A percentile compares a stretch with the other conserved stretches of the same genome.
phyloP scores from a whole-genome alignment of 2,888 invertebrate genomes.

The Microctonus aethiopoides region DNA sequence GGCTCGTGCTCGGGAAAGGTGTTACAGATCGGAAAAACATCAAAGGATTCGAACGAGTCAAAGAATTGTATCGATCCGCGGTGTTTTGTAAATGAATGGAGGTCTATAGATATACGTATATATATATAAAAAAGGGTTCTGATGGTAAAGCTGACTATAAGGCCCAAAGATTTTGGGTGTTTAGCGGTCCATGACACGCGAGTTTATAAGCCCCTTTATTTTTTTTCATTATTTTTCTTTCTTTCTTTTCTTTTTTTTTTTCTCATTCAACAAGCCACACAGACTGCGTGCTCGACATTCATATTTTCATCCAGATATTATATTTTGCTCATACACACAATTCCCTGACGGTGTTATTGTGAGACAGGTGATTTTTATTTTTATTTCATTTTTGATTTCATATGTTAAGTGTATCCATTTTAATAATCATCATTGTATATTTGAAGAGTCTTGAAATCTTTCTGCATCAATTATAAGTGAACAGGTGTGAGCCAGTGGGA shows the following conservation, averaged over 20 bases:
- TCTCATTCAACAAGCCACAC: neutral
- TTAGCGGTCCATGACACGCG: conserved; percentile 33
- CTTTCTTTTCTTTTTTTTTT: neutral
- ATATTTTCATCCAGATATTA: conserved; percentile 3
- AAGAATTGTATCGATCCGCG: conserved; percentile 33
- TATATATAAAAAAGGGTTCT: conserved; percentile 15
- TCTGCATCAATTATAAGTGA: conserved; percentile 4
- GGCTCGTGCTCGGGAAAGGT: conserved; percentile 53
- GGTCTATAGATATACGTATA: neutral
- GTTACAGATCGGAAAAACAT: conserved; percentile 57
- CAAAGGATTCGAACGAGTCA: conserved; percentile 44
- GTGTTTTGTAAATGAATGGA: conserved; percentile 20
- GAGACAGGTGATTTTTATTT: conserved; percentile 5
- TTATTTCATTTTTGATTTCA: neutral
- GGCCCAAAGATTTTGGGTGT: conserved; percentile 27
- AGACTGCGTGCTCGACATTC: neutral
- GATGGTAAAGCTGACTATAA: conserved; percentile 18
- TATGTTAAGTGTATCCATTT: neutral
- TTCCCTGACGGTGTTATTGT: conserved; percentile 13
- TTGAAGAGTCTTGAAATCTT: neutral
- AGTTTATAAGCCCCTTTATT: conserved; percentile 18
- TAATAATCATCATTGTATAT: neutral
- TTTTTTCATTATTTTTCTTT: neutral
- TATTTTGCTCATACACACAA: neutral
- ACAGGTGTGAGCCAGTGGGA: neutral